These are phyloP conservation scores for Nymphicus hollandicus DNA, from an alignment of 2,113 vertebrate genomes.

Conservation along the genomic window DNA sequence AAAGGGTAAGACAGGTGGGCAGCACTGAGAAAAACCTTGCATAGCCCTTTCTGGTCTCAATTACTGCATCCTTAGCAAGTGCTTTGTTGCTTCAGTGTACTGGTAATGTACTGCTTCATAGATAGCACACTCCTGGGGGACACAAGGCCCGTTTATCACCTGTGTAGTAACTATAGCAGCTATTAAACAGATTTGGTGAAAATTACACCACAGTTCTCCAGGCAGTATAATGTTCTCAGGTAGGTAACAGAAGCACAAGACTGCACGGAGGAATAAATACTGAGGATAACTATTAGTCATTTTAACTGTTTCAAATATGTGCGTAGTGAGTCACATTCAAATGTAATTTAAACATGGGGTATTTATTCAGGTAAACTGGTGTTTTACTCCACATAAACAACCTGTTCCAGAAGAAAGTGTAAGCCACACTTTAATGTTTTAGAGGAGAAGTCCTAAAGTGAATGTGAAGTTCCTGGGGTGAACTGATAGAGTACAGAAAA, in stretches of 20 bases:
- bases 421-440: not conserved
- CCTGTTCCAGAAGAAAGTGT: not conserved
- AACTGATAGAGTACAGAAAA: not conserved
- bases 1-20: not conserved
- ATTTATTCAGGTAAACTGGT: not conserved
- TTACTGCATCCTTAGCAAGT: not conserved
- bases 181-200: not conserved
- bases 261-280: not conserved
- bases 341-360: not conserved
- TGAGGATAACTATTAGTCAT: not conserved
- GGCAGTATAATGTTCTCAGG: not conserved
- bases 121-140: rapidly evolving
- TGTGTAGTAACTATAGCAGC: not conserved
- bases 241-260: not conserved
- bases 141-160: not conserved
- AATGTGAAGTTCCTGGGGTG: not conserved
- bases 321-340: not conserved
- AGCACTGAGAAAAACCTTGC: not conserved
- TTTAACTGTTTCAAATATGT: not conserved
- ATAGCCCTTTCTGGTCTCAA: not conserved
- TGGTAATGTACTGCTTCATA: not conserved
- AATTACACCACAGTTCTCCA: not conserved
- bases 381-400: not conserved
- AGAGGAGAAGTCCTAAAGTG: not conserved
- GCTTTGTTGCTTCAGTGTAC: not conserved